A percentile compares a stretch with the other conserved stretches of the same genome.
phyloP scores from a whole-genome alignment of 1,140 invertebrate species.

The Microvelia longipes region DNA sequence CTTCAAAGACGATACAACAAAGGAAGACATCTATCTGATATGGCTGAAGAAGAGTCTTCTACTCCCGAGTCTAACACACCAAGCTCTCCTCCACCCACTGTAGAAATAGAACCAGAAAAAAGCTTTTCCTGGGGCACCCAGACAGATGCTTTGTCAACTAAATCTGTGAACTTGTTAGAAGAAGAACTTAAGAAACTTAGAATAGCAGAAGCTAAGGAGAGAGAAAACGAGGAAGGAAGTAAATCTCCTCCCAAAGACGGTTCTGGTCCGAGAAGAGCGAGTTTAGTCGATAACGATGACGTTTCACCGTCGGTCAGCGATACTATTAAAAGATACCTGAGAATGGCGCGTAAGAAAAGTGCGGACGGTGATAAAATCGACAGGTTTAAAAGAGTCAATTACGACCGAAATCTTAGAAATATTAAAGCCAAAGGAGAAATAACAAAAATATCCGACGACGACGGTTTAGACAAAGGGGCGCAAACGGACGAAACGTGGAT shows the following conservation, averaged over 20 bases:
- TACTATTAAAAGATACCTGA: conserved; percentile 63
- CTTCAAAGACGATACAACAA: background rate
- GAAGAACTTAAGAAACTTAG: conserved; percentile 30
- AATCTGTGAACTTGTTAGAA: conserved; percentile 35
- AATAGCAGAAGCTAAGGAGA: conserved; percentile 11
- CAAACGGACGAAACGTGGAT: conserved; percentile 62
- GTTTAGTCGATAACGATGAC: conserved; percentile 64
- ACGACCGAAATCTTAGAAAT: conserved; percentile 65
- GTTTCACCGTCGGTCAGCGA: conserved; percentile 70
- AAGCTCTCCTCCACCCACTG: conserved; percentile 44
- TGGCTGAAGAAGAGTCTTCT: conserved; percentile 5
- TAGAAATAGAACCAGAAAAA: conserved; percentile 40
- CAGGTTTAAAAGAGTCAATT: conserved; percentile 72
- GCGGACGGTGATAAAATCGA: conserved; percentile 62
- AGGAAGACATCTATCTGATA: background rate
- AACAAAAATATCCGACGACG: conserved; percentile 51
- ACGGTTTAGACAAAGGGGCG: conserved; percentile 50
- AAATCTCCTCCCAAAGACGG: conserved; percentile 29
- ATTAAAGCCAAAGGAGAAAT: conserved; percentile 65
- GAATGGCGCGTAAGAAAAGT: conserved; percentile 72
- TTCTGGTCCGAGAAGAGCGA: conserved; percentile 39
- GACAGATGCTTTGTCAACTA: conserved; percentile 40
- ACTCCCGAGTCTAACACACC: conserved; percentile 19
- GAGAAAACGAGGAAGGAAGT: conserved; percentile 28
- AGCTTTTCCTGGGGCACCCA: conserved; percentile 34